These are phyloP conservation scores for Anthoscopus minutus DNA, from an alignment of 2,113 vertebrate genomes.

Conservation along the genomic window DNA sequence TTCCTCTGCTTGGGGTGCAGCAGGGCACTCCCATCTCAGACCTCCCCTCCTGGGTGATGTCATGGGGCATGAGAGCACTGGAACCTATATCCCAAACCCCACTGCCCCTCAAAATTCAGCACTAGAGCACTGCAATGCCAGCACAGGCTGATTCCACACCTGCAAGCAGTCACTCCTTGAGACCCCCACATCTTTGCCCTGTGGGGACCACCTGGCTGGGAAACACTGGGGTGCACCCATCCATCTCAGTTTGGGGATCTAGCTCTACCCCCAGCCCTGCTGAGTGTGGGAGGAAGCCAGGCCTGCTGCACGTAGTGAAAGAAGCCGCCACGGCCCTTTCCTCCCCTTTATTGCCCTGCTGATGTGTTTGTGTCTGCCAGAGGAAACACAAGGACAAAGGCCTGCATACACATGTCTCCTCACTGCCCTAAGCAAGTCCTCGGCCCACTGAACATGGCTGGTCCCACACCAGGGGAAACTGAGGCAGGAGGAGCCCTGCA, in stretches of 20 bases:
- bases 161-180: background rate
- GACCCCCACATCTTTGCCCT: background rate
- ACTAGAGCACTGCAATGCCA: background rate
- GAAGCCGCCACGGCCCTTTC: slow-evolving; percentile 1
- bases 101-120: background rate
- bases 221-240: background rate
- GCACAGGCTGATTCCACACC: background rate
- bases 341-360: slow-evolving; percentile 35
- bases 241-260: background rate
- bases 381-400: slow-evolving; percentile 9
- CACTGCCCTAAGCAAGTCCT: background rate
- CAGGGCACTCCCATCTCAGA: background rate
- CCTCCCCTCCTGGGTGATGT: background rate
- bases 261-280: accelerated
- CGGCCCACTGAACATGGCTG: too few species aligned
- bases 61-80: background rate
- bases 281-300: background rate
- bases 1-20: background rate
- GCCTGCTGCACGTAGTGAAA: background rate
- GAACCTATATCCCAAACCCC: background rate
- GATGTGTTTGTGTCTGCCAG: background rate
- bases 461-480: background rate
- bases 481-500: background rate
- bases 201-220: background rate
- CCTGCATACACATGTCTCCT: background rate